These are phyloP conservation scores for Hydropotes inermis DNA, from an alignment of 2,113 vertebrate genomes.

Conservation along the genomic window DNA sequence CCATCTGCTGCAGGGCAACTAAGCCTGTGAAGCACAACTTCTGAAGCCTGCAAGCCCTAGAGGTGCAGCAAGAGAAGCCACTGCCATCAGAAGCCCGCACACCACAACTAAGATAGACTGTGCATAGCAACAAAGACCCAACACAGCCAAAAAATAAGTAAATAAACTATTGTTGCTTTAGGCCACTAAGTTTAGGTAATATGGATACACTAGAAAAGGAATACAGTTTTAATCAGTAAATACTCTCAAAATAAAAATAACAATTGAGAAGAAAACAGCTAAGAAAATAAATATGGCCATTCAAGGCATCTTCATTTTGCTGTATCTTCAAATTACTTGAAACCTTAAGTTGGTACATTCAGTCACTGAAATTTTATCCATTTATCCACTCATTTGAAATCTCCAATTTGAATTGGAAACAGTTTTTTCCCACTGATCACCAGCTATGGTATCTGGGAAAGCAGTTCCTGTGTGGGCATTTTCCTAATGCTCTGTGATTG, in stretches of 20 bases:
- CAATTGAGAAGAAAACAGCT: background rate
- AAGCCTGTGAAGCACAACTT: background rate
- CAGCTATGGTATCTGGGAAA: background rate
- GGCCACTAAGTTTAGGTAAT: background rate
- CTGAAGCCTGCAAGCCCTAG: background rate
- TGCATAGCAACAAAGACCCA: background rate
- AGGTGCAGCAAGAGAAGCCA: background rate
- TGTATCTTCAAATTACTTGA: background rate
- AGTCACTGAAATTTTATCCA: background rate
- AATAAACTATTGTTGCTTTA: background rate
- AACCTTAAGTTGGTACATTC: background rate
- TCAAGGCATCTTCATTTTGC: background rate
- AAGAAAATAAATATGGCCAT: background rate
- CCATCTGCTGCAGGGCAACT: background rate
- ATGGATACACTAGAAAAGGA: background rate
- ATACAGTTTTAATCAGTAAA: background rate
- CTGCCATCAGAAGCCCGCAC: background rate
- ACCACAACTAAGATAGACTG: background rate
- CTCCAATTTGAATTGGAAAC: background rate
- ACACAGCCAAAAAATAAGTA: rapidly evolving
- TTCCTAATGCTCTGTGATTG: background rate
- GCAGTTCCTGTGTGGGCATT: slow-evolving; percentile 6
- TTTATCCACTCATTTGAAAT: background rate
- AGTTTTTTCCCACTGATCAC: slow-evolving; percentile 9
- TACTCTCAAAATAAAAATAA: background rate